Conservation (phyloP, 2,888 invertebrate species). For the Thecophora atra region DNA sequence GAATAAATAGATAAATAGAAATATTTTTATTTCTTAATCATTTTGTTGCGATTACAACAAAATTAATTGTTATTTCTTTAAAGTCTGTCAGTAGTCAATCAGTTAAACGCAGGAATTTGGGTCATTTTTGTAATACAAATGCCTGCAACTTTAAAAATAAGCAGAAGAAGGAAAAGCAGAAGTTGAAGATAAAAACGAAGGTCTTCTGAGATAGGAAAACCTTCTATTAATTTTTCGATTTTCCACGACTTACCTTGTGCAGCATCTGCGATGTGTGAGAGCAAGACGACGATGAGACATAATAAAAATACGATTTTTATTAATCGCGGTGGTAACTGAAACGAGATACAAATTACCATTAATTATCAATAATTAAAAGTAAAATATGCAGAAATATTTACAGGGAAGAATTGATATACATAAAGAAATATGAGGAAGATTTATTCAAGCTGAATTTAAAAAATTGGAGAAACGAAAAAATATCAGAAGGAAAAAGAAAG, state of each 20-base stretch:
- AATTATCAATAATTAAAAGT: slow-evolving; percentile 6
- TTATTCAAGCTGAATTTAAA: too few relatives aligned
- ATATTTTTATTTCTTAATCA: background rate
- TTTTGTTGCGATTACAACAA: background rate
- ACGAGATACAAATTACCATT: slow-evolving; percentile 56
- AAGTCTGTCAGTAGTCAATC: slow-evolving; percentile 3
- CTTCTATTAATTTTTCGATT: background rate
- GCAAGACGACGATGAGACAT: slow-evolving; percentile 69
- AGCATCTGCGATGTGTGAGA: slow-evolving; percentile 70
- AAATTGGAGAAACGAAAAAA: too few relatives aligned
- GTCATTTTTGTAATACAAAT: slow-evolving; percentile 3
- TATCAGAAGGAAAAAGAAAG: too few relatives aligned
- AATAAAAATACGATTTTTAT: slow-evolving; percentile 69
- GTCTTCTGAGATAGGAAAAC: too few relatives aligned
- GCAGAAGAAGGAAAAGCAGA: background rate
- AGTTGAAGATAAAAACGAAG: too few relatives aligned
- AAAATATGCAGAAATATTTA: slow-evolving; percentile 13
- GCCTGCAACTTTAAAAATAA: background rate
- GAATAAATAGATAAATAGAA: background rate
- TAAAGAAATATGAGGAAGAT: too few relatives aligned
- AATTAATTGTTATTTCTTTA: slow-evolving; percentile 4
- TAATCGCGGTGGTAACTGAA: slow-evolving; percentile 72
- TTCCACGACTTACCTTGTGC: slow-evolving; percentile 69
- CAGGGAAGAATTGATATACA: too few relatives aligned
- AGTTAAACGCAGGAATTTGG: slow-evolving; percentile 6